Evolutionary conservation across 1,140 invertebrate genomes (phyloP), one percentile per base, ranked within the genome.

Genomic region (Drosophila nigromelanica): DNA sequence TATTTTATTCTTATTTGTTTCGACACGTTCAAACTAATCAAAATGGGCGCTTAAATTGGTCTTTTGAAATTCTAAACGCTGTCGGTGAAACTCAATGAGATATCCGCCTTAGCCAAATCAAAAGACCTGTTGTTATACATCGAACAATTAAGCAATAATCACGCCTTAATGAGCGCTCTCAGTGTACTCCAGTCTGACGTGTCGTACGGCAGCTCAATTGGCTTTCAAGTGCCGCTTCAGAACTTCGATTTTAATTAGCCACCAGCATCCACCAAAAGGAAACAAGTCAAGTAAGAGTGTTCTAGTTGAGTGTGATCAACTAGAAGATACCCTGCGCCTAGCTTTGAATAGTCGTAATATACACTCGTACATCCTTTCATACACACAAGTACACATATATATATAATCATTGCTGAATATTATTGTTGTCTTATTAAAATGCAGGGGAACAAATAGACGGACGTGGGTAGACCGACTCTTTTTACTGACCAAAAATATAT

Each of bases 101-200:
- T 89, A 89, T 89, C 83, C 83, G 83, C 85, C 68, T 89, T 74
- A 77, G 43, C 48, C 66, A 35, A 58, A 48, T 59, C 59, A 42
- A 61, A 51, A 51, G 55, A 58, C 12, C 35, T 33, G 35, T 64
- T 64, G 45, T 72, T 78, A 71, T 72, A 51, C 42, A 60, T 62
- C 66, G 42, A 89, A 89, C 83, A 87, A 89, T 83, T 89, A 89
- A 89, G 69, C 79, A 89, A 89, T 89, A 89, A 89, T 89, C 80
- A 77, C 67, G 79, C 70, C 80, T 72, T 89, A 89, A 89, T 89
- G 83, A 89, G 72, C 83, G 54, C 71, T 73, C 60, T 73, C 52
- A 69, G 81, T 62, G 70, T 72, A 69, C 21, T 14, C 11, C 40
- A 50, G 37, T 56, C 6, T 37, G 33, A 30, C 64, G 55, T 66